Conservation (phyloP, 2,113 vertebrate species). For the Anarhynchus alexandrinus region DNA sequence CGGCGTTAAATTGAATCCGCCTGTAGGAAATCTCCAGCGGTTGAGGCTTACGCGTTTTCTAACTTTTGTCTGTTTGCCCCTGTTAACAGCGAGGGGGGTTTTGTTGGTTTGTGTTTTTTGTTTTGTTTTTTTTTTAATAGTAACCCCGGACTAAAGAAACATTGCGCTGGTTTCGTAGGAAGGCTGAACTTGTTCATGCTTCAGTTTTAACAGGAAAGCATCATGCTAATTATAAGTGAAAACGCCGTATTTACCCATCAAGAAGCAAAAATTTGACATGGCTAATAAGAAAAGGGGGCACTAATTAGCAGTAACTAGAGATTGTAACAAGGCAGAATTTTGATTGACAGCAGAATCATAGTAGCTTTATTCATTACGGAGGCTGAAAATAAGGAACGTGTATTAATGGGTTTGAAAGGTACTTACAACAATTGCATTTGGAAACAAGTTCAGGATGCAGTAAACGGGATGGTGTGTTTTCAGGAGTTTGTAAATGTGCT, state of each 20-base stretch:
- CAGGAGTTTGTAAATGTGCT: neutral
- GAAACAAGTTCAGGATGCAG: neutral
- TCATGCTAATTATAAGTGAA: neutral
- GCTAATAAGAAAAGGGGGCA: neutral
- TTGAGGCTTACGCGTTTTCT: neutral
- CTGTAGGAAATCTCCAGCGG: neutral
- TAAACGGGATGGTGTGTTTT: neutral
- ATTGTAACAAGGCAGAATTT: neutral
- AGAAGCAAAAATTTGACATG: neutral
- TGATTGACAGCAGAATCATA: neutral
- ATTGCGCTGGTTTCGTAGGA: rapidly evolving
- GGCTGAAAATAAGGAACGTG: neutral
- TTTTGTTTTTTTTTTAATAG: neutral
- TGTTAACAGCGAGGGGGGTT: neutral
- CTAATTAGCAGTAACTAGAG: neutral
- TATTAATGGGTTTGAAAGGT: neutral
- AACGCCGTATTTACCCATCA: neutral
- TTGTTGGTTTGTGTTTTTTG: no score
- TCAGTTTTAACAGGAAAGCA: neutral
- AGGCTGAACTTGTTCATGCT: neutral
- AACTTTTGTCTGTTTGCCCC: neutral
- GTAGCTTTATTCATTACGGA: neutral
- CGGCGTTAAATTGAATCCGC: rapidly evolving
- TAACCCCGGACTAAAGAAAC: neutral
- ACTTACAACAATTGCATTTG: neutral